phyloP scores from a whole-genome alignment of 2,113 vertebrate species.

The Egretta garzetta region DNA sequence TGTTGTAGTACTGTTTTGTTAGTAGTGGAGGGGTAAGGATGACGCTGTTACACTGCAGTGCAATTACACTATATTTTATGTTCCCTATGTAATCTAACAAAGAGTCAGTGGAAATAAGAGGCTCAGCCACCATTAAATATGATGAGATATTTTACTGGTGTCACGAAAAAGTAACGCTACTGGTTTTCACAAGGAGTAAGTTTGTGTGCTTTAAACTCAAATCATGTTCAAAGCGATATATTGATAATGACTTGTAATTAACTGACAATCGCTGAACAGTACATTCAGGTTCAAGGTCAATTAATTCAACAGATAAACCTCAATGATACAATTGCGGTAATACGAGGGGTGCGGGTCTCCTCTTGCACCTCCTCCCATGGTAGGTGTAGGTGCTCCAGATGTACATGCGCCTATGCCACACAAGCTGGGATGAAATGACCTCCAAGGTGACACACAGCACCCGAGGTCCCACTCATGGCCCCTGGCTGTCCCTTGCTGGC shows the following conservation, averaged over 20 bases:
- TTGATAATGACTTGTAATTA: background rate
- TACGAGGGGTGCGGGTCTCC: too few species aligned
- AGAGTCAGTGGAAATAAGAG: background rate
- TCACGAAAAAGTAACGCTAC: background rate
- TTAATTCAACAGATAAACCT: background rate
- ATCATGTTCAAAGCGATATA: background rate
- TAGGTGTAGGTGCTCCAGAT: background rate
- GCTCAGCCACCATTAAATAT: background rate
- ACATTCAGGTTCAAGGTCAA: background rate
- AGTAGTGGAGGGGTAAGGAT: background rate
- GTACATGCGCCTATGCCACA: too few species aligned
- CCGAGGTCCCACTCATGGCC: rapidly evolving
- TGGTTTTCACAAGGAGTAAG: background rate
- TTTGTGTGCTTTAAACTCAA: background rate
- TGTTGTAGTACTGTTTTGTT: background rate
- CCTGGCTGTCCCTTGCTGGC: background rate
- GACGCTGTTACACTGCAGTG: background rate
- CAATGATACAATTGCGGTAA: background rate
- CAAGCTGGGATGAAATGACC: background rate
- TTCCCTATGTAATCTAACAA: background rate
- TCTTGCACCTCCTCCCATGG: background rate
- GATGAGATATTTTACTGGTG: background rate
- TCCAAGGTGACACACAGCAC: background rate
- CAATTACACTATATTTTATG: background rate
- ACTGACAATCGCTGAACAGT: background rate